Percentiles rank a stretch among this genome's conserved stretches.
Evolutionary conservation across 1,140 invertebrate species (phyloP).

Genomic region (Macrobrachium nipponense): DNA sequence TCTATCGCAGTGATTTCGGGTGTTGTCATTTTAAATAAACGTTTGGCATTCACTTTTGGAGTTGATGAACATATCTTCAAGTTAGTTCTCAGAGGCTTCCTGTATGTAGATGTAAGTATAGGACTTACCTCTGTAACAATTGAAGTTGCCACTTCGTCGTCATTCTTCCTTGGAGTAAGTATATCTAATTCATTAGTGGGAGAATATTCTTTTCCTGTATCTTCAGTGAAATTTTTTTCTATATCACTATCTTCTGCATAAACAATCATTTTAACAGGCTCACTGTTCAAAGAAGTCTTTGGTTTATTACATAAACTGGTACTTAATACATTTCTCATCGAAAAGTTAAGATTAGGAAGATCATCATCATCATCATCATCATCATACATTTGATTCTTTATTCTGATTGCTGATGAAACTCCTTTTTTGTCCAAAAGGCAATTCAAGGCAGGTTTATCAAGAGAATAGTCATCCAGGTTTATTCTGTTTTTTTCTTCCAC

Average conservation of each 20-base stretch:
- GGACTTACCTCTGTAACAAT: constrained; percentile 12
- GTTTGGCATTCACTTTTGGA: constrained; percentile 41
- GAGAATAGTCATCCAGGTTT: no score
- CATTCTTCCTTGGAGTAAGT: background rate
- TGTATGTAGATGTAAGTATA: constrained; percentile 23
- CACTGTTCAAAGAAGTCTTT: background rate
- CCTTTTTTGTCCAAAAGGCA: no score
- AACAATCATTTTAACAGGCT: background rate
- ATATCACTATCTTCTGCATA: background rate
- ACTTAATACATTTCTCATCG: no score
- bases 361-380: no score
- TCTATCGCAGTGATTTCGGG: constrained; percentile 20
- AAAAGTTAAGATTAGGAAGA: no score
- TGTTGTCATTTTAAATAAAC: constrained; percentile 34
- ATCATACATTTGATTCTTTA: no score
- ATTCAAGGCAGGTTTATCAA: no score
- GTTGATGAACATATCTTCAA: constrained; percentile 31
- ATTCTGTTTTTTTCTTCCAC: constrained; percentile 11
- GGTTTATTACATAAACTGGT: no score
- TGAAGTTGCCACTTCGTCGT: background rate
- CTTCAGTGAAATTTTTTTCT: background rate
- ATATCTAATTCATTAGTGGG: background rate
- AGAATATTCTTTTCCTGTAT: background rate
- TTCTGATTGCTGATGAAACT: no score
- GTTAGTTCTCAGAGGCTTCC: constrained; percentile 17